Evolutionary conservation across 64 coral and sea anemone species (phyloP).

Genomic region (Dendronephthya gigantea): DNA sequence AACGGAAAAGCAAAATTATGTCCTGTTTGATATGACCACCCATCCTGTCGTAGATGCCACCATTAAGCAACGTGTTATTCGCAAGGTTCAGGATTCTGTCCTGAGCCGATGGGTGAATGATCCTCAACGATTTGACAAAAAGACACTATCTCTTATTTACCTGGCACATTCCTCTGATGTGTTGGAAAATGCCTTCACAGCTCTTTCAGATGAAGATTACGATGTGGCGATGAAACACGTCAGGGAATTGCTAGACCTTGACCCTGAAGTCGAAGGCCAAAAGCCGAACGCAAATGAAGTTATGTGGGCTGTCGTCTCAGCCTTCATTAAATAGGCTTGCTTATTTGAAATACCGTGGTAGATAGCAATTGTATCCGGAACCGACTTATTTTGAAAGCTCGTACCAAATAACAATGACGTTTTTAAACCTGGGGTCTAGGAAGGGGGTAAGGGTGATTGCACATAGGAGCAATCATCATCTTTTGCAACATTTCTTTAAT

Average conservation of each 20-base stretch:
- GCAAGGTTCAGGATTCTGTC: slow-evolving; percentile 88
- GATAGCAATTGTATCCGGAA: background rate
- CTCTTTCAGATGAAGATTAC: slow-evolving; percentile 94
- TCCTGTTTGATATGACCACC: slow-evolving; percentile 95
- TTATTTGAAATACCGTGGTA: background rate
- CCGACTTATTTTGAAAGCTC: background rate
- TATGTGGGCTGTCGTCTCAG: slow-evolving; percentile 96
- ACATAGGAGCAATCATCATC: no score
- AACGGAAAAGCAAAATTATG: slow-evolving; percentile 98
- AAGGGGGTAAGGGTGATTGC: no score
- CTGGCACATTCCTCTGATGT: slow-evolving; percentile 98
- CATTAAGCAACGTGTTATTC: slow-evolving; percentile 63
- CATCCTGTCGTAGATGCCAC: slow-evolving; percentile 84
- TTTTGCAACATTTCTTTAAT: no score
- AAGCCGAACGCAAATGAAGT: slow-evolving; percentile 72
- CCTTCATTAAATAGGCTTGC: slow-evolving; percentile 70
- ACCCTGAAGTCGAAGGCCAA: slow-evolving; percentile 78
- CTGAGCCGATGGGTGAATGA: slow-evolving; percentile 93
- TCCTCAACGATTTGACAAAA: slow-evolving; percentile 68
- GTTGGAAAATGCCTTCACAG: slow-evolving; percentile 89
- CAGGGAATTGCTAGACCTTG: slow-evolving; percentile 76
- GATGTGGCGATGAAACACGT: slow-evolving; percentile 97
- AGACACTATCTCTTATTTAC: slow-evolving; percentile 76
- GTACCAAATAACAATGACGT: no score
- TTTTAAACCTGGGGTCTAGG: no score